A percentile compares a stretch with the other conserved stretches of the same genome.
phyloP scores from a whole-genome alignment of 2,888 invertebrate species.

The Catocala nupta region DNA sequence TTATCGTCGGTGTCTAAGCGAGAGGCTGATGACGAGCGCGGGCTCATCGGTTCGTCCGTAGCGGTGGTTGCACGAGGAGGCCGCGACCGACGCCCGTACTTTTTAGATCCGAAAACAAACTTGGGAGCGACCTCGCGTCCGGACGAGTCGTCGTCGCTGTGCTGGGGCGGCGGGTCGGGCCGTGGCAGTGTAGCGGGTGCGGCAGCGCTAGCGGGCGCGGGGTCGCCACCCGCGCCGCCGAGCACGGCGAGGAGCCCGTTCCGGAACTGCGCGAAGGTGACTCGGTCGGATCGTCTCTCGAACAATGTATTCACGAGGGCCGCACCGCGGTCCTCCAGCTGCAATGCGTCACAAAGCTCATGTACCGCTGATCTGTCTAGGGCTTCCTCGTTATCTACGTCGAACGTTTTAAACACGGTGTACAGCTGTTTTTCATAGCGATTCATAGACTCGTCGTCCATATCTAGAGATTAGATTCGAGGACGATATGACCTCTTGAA shows the following conservation, averaged over 20 bases:
- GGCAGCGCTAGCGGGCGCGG: constrained; percentile 51
- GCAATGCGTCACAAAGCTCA: constrained; percentile 91
- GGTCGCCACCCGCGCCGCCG: constrained; percentile 81
- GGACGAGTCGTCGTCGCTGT: constrained; percentile 86
- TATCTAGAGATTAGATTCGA: constrained; percentile 42
- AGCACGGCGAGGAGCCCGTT: constrained; percentile 91
- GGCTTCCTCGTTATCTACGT: constrained; percentile 90
- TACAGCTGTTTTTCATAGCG: constrained; percentile 94
- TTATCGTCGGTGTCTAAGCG: constrained; percentile 65
- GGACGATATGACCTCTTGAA: constrained; percentile 16
- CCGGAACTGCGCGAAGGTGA: constrained; percentile 92
- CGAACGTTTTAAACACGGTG: constrained; percentile 93
- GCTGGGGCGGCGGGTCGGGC: constrained; percentile 50
- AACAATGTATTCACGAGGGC: constrained; percentile 89
- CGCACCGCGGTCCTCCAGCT: constrained; percentile 91
- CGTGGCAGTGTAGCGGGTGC: constrained; percentile 49
- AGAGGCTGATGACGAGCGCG: constrained; percentile 72
- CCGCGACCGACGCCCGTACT: constrained; percentile 91
- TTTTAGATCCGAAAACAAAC: constrained; percentile 91
- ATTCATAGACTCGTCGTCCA: constrained; percentile 86
- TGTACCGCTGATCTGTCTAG: constrained; percentile 90
- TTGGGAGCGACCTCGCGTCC: constrained; percentile 92
- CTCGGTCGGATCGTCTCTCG: constrained; percentile 78
- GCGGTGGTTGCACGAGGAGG: constrained; percentile 76
- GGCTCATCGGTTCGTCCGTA: constrained; percentile 52